phyloP scores from a whole-genome alignment of 2,113 vertebrate species.

The Sinocyclocheilus maitianheensis region DNA sequence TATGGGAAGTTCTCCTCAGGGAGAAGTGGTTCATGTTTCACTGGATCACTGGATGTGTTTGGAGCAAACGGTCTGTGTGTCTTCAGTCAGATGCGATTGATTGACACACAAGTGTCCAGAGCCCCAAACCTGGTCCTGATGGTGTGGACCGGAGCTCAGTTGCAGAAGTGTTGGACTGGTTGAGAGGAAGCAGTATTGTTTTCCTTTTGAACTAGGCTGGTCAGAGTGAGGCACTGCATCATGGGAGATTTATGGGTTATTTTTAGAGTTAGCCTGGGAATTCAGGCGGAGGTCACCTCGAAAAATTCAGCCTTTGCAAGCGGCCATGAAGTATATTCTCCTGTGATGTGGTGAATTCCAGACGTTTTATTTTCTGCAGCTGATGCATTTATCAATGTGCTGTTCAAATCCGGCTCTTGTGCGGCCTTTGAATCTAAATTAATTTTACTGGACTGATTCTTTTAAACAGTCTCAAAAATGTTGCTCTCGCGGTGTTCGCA shows the following conservation, averaged over 20 bases:
- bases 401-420: neutral
- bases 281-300: slow-evolving; percentile 73
- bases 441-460: neutral
- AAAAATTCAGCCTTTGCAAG: slow-evolving; percentile 67
- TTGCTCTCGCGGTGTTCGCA: neutral
- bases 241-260: slow-evolving; percentile 71
- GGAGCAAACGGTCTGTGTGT: neutral
- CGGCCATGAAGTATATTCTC: slow-evolving; percentile 50
- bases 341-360: slow-evolving; percentile 33
- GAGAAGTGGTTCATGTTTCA: neutral
- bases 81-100: too few species aligned
- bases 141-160: neutral
- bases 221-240: slow-evolving; percentile 51
- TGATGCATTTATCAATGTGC: neutral
- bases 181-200: slow-evolving; percentile 51
- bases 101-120: neutral
- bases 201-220: slow-evolving; percentile 56
- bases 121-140: neutral
- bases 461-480: neutral
- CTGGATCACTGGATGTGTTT: neutral
- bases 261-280: slow-evolving; percentile 78
- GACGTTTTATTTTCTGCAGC: slow-evolving; percentile 23
- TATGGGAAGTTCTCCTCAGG: neutral
- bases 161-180: neutral
- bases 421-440: neutral